These are phyloP conservation scores for Brenthis daphne DNA, from an alignment of 2,888 invertebrate genomes.

Conservation along the genomic window DNA sequence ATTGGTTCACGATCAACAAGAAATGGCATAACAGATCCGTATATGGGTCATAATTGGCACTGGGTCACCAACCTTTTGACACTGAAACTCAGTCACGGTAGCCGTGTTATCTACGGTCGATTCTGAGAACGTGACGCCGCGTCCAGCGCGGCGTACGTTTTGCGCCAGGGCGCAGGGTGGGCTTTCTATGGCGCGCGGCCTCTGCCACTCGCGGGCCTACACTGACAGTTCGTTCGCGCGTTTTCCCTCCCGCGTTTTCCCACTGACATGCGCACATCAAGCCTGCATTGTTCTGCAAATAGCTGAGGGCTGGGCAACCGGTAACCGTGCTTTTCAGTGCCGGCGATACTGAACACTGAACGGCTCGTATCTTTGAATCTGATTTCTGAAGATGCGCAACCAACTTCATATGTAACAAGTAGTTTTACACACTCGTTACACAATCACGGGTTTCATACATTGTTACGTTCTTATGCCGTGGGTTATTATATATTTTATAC, in stretches of 20 bases:
- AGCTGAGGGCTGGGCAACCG: constrained; percentile 68
- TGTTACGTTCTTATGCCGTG: constrained; percentile 11
- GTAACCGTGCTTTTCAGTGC: constrained; percentile 58
- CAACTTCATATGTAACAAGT: constrained; percentile 29
- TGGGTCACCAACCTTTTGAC: constrained; percentile 80
- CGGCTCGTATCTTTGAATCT: background rate
- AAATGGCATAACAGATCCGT: constrained; percentile 49
- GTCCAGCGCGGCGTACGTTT: constrained; percentile 73
- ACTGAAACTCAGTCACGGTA: constrained; percentile 76
- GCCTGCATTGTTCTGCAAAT: constrained; percentile 80
- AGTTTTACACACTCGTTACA: constrained; percentile 29
- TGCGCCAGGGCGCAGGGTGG: constrained; percentile 75
- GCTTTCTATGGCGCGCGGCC: constrained; percentile 74
- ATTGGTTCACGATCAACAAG: constrained; percentile 58
- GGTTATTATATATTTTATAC: background rate
- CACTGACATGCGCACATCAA: constrained; percentile 77
- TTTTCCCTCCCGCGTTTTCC: constrained; percentile 69
- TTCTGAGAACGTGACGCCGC: constrained; percentile 79
- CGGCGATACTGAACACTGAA: constrained; percentile 58
- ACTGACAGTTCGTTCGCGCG: constrained; percentile 77
- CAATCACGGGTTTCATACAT: constrained; percentile 22
- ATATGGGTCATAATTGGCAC: constrained; percentile 60
- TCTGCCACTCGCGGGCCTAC: constrained; percentile 72
- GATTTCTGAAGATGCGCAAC: constrained; percentile 48
- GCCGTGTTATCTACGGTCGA: constrained; percentile 73